phyloP scores from a whole-genome alignment of 2,113 vertebrate genomes.

The Narcine bancroftii region DNA sequence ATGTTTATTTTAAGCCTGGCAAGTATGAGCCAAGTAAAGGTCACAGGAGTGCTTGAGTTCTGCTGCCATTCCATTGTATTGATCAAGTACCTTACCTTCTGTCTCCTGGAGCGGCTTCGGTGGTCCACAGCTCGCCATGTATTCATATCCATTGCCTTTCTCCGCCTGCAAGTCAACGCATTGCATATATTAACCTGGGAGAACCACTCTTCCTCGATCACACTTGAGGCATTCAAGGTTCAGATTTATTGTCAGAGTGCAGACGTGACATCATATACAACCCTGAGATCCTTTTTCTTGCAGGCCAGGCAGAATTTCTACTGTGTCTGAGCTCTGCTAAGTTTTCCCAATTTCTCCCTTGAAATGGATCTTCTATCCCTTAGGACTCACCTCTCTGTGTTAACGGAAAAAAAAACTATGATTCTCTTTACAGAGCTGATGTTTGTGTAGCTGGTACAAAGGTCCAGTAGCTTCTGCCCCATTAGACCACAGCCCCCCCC shows the following conservation, averaged over 20 bases:
- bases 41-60: not conserved
- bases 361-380: no score
- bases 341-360: no score
- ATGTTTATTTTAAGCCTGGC: no score
- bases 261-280: no score
- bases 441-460: no score
- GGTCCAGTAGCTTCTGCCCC: no score
- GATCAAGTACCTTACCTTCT: slow-evolving; percentile 47
- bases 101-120: slow-evolving; percentile 47
- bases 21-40: not conserved
- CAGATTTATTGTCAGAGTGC: not conserved
- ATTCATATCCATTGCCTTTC: slow-evolving; percentile 54
- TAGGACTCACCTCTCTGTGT: no score
- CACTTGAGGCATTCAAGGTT: not conserved
- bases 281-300: not conserved
- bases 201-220: not conserved
- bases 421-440: no score
- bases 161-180: slow-evolving; percentile 47
- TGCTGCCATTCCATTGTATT: not conserved
- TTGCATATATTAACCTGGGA: not conserved
- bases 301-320: no score
- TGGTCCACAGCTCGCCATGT: slow-evolving; percentile 50
- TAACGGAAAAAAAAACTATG: no score
- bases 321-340: no score
- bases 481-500: no score